A percentile compares a stretch with the other conserved stretches of the same genome.
phyloP scores from a whole-genome alignment of 1,140 invertebrate genomes.

The Venustaconcha ellipsiformis region DNA sequence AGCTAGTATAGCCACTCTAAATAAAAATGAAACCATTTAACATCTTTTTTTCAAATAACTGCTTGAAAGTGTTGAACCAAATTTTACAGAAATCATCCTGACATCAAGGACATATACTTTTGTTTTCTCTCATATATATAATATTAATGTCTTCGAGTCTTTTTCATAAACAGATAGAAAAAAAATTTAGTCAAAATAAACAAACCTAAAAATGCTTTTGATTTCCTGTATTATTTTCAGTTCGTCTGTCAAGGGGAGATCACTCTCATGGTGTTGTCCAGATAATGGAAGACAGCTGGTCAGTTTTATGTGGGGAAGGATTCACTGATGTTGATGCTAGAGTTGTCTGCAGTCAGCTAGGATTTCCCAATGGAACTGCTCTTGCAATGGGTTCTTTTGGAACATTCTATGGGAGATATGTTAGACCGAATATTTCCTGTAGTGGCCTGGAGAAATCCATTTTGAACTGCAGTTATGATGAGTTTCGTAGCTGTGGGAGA shows the following conservation, averaged over 20 bases:
- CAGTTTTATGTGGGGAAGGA: conserved; percentile 46
- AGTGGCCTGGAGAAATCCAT: conserved; percentile 45
- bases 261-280: conserved; percentile 51
- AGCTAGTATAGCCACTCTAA: too few species aligned
- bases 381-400: conserved; percentile 49
- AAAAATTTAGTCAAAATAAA: too few species aligned
- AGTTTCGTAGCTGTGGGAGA: conserved; percentile 38
- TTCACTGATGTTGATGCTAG: conserved; percentile 45
- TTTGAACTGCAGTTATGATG: conserved; percentile 42
- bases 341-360: conserved; percentile 47
- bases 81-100: too few species aligned
- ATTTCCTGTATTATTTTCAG: conserved; percentile 23
- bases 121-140: too few species aligned
- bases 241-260: conserved; percentile 45
- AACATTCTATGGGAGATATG: conserved; percentile 41
- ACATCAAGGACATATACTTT: too few species aligned
- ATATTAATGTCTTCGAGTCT: too few species aligned
- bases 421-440: conserved; percentile 46
- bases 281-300: conserved; percentile 46
- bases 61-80: too few species aligned
- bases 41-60: too few species aligned
- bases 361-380: conserved; percentile 47
- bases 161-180: too few species aligned
- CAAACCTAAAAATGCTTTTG: not conserved
- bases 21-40: too few species aligned